Conservation (phyloP, 2,888 invertebrate genomes). For the Aleiodes leptofemur region DNA sequence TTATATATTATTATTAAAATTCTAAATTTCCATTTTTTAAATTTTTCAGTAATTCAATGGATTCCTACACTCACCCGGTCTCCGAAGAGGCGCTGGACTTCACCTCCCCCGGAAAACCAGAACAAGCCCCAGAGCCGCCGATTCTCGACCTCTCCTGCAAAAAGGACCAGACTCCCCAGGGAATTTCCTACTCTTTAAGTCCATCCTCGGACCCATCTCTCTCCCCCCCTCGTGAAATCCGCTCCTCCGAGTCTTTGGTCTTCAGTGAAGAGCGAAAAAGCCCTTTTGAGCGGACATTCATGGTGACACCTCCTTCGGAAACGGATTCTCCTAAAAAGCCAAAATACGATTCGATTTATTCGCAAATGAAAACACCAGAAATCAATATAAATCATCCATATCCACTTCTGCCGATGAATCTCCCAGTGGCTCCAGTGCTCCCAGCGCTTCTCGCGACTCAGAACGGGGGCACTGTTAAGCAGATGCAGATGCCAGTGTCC, state of each 20-base stretch:
- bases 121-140: conserved; percentile 53
- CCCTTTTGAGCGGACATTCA: conserved; percentile 59
- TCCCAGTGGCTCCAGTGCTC: conserved; percentile 48
- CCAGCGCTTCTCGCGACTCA: conserved; percentile 25
- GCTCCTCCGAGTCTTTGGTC: conserved; percentile 6
- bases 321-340: conserved; percentile 62
- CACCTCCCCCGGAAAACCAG: conserved; percentile 43
- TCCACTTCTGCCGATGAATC: conserved; percentile 50
- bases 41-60: conserved; percentile 42
- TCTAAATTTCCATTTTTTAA: neutral
- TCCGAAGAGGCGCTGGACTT: conserved; percentile 53
- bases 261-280: conserved; percentile 58
- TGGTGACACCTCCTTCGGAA: conserved; percentile 69
- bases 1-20: no score
- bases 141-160: conserved; percentile 67
- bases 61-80: conserved; percentile 36
- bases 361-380: conserved; percentile 28
- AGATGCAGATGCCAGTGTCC: conserved; percentile 46
- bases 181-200: conserved; percentile 47
- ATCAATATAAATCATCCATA: conserved; percentile 39
- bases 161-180: conserved; percentile 46
- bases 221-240: conserved; percentile 47
- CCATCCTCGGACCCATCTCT: conserved; percentile 49
- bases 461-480: conserved; percentile 23
- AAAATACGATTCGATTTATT: conserved; percentile 58